A percentile compares a stretch with the other conserved stretches of the same genome.
Conservation (phyloP, 2,113 vertebrate genomes). For the Emydocephalus ijimae region DNA sequence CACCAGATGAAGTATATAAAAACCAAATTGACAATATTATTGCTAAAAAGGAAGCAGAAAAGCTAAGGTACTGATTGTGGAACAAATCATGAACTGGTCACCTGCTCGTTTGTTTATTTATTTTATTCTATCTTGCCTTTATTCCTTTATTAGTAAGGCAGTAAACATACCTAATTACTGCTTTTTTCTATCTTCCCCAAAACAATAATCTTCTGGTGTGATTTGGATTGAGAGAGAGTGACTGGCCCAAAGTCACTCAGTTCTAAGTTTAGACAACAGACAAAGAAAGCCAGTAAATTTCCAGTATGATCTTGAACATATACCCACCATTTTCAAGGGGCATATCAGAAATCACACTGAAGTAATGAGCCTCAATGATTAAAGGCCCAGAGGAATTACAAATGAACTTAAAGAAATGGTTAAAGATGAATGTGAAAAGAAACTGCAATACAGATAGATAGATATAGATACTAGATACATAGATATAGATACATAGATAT, state of each 20-base stretch:
- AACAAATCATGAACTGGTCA: neutral
- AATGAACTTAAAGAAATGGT: neutral
- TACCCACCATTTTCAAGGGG: neutral
- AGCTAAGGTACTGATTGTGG: neutral
- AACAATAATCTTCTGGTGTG: neutral
- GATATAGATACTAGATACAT: too few species aligned
- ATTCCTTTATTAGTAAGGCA: neutral
- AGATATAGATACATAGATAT: too few species aligned
- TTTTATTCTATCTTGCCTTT: neutral
- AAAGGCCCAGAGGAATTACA: neutral
- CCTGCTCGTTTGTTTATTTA: neutral
- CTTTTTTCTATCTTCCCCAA: neutral
- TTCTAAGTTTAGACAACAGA: neutral
- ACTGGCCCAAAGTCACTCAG: neutral
- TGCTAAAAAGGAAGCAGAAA: neutral
- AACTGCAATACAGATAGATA: too few species aligned
- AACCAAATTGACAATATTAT: neutral
- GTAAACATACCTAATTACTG: neutral
- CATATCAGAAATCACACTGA: neutral
- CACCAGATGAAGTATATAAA: neutral
- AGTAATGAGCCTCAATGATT: neutral
- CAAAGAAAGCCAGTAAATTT: neutral
- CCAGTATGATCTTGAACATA: neutral
- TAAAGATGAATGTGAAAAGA: neutral
- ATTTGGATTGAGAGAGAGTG: neutral